Conservation (phyloP, 2,797 vertebrate genomes). For the Pelochelys cantorii region DNA sequence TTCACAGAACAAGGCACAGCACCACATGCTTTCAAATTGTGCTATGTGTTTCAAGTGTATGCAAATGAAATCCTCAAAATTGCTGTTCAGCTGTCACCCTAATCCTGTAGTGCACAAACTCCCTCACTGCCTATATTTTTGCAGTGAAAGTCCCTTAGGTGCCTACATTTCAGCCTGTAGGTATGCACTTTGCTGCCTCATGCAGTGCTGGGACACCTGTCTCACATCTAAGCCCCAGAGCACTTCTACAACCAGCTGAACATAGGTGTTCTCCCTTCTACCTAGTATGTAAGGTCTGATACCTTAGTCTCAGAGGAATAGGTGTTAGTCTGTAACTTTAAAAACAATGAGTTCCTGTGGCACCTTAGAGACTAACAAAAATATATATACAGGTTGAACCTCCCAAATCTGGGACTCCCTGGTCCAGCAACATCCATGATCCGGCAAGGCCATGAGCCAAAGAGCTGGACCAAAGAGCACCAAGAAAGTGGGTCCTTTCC, state of each 20-base stretch:
- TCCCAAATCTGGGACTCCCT: too few species aligned
- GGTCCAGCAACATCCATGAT: too few species aligned
- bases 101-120: neutral
- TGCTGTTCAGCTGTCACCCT: neutral
- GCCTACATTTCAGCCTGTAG: neutral
- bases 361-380: too few species aligned
- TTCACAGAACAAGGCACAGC: neutral
- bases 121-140: neutral
- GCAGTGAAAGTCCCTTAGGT: neutral
- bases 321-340: too few species aligned
- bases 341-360: too few species aligned
- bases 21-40: neutral
- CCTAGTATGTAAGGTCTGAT: too few species aligned
- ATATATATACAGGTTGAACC: too few species aligned
- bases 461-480: too few species aligned
- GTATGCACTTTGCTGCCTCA: neutral
- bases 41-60: neutral
- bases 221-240: neutral
- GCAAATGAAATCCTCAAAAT: neutral
- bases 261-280: neutral
- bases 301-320: too few species aligned
- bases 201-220: neutral
- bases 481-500: too few species aligned
- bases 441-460: too few species aligned
- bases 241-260: neutral